phyloP scores from a whole-genome alignment of 2,113 vertebrate genomes.

The Paratilapia polleni region DNA sequence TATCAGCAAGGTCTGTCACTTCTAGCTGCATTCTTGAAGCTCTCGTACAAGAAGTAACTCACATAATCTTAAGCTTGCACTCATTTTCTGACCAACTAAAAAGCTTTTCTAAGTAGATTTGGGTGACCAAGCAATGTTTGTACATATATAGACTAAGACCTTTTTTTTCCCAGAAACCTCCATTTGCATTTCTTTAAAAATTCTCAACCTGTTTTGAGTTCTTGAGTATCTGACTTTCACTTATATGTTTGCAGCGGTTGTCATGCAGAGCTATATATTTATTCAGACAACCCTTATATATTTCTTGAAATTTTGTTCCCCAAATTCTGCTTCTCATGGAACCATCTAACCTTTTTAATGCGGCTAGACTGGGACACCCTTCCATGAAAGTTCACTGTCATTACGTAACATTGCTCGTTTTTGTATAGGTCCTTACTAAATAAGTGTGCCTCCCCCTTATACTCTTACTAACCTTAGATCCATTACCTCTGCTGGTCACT shows the following conservation, averaged over 20 bases:
- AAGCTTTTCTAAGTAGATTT: constrained; percentile 80
- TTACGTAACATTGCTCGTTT: constrained; percentile 74
- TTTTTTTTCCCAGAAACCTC: constrained; percentile 61
- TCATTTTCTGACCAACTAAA: constrained; percentile 80
- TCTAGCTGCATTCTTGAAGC: constrained; percentile 68
- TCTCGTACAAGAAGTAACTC: constrained; percentile 64
- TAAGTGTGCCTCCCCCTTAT: constrained; percentile 80
- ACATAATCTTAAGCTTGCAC: constrained; percentile 78
- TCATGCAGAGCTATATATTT: constrained; percentile 80
- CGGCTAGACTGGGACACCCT: constrained; percentile 54
- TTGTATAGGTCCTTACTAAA: constrained; percentile 77
- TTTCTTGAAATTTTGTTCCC: constrained; percentile 74
- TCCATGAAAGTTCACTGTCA: constrained; percentile 62
- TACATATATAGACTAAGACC: constrained; percentile 76
- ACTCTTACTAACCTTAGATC: constrained; percentile 69
- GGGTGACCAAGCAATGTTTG: constrained; percentile 83
- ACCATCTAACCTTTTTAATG: constrained; percentile 55
- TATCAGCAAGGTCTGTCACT: constrained; percentile 74
- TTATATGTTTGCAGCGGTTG: constrained; percentile 79
- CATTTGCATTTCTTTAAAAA: constrained; percentile 75
- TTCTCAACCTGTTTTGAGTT: constrained; percentile 72
- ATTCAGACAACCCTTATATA: constrained; percentile 76
- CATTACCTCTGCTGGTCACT: constrained; percentile 67
- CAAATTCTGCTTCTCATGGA: constrained; percentile 75
- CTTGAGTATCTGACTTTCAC: constrained; percentile 72